Base-by-base conservation (phyloP, 2,797 vertebrate genomes). In the Agapornis canus region DNA sequence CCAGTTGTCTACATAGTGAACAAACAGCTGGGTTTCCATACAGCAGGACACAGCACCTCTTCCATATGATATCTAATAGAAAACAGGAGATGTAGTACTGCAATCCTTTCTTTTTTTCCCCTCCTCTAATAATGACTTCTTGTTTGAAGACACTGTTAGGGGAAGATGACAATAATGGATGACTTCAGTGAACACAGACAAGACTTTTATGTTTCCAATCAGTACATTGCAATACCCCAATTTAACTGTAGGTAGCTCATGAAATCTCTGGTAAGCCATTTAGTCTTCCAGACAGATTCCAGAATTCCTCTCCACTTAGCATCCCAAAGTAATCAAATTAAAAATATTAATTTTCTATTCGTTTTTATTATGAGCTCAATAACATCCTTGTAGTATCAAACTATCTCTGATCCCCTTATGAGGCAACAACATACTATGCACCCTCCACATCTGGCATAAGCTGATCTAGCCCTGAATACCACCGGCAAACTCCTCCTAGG, bases 151-250 rank as follows among this genome's bases (percentile, higher is more conserved):
- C 31, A 23, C 31, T 69, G 9, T 57, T 68, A 71, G n/a, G n/a
- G 13, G 20, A 91, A 70, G 49, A 57, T 64, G 51, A 83, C 48
- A 64, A 25, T 70, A 90, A 91, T 17, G 11, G 52, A 86, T 73
- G 27, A 78, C 56, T 71, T 77, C 0, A 61, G 76, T n/a, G 60
- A 94, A 70, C 11, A 60, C 10, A 56, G 57, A 56, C 56, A 68
- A 66, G 76, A 68, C 52, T 91, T 91, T 90, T 77, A 59, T 87
- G 51, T 48, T 95, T 87, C 57, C 13, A 86, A 11, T 64, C 40
- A 82, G 51, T 39, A 64, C 23, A 42, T 29, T 48, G 76, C 69
- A 86, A 42, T 57, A 61, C 3, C 20, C 9, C 43, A 71, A 48
- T 60, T 78, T 57, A 86, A 85, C 88, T 75, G 16, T 7, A 86